These are phyloP conservation scores for human (Homo sapiens) DNA, from an alignment of 2,113 vertebrate species.

Conservation along the genomic window GRCh38 chr9:1598501-1599000, in stretches of 20 bases:
- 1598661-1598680: background rate
- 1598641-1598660: background rate
- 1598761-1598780: background rate
- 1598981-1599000: slow-evolving; percentile 20
- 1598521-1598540: background rate
- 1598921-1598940: background rate
- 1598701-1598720: background rate
- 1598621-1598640: background rate
- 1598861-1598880: background rate
- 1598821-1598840: background rate
- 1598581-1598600: background rate
- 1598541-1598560: background rate
- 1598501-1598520: slow-evolving; percentile 16
- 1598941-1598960: background rate
- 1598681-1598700: background rate
- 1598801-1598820: background rate
- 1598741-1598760: background rate
- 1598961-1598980: background rate
- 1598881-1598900: background rate
- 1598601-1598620: slow-evolving; percentile 7
- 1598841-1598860: background rate
- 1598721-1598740: background rate
- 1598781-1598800: background rate
- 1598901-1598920: background rate
- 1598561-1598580: background rate